Base-by-base conservation (phyloP, 2,113 vertebrate genomes). In the Oreotrochilus melanogaster region DNA sequence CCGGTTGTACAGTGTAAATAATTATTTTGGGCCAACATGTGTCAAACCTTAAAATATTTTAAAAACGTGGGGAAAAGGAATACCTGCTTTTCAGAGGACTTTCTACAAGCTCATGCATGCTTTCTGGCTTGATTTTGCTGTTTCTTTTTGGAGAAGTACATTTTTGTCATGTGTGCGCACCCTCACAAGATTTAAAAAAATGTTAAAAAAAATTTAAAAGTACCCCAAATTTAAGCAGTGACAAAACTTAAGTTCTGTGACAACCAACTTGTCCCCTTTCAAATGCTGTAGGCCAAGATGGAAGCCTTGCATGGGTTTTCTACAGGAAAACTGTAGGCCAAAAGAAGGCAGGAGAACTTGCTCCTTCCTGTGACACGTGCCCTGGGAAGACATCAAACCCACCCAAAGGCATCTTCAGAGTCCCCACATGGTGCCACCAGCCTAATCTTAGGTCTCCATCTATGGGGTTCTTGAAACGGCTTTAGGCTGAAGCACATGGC, bases 1-100 rank as follows among this genome's bases (percentile, higher is more conserved):
- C 89, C 94, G 91, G 94, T 91, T 74, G 50, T 67, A 92, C 82
- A 67, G 78, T 72, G 73, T 50, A 96, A 97, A 97, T 96, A 97
- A 92, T 96, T 96, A 94, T 86, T 94, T 96, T 95, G 91, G 89
- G 89, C 75, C 78, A 83, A 43, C 62, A 64, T 80, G 21, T 58
- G 85, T 96, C 71, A 92, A 92, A 95, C 83, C 42, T 60, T 88
- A 64, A 94, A 92, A 89, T 80, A 88, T 79, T 92, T 93, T 50
- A 56, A 92, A 96, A 95, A 88, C 13, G 9, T 9, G 23, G n/a
- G 72, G 60, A 50, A 89, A 94, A 92, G 72, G 50, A 85, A 88
- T 92, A 90, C 37, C 79, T 86, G 88, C 43, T 88, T 95, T 64
- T 78, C 86, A 86, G 79, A 75, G 43, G n/a, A 33, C 45, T 90